Percentiles rank a stretch among this genome's conserved stretches.
Conservation (phyloP, 2,888 invertebrate species). For the Drosophila kuntzei region DNA sequence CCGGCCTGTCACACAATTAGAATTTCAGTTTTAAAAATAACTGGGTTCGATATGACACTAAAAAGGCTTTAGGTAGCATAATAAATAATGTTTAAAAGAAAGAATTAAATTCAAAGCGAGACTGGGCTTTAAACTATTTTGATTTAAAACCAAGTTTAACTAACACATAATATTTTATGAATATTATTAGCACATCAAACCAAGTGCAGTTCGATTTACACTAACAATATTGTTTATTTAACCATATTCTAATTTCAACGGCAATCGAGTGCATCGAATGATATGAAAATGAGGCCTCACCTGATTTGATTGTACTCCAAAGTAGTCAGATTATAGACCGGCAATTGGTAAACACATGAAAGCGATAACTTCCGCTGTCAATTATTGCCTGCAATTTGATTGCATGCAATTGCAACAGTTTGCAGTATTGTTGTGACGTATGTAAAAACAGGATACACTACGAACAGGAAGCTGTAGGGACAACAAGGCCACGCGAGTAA, state of each 20-base stretch:
- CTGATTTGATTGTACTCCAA: slow-evolving; percentile 26
- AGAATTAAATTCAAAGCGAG: not conserved
- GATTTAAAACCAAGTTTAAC: too few relatives aligned
- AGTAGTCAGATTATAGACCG: slow-evolving; percentile 24
- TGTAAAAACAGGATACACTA: slow-evolving; percentile 3
- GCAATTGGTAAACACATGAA: slow-evolving; percentile 31
- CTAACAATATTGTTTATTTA: slow-evolving; percentile 14
- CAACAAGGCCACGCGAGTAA: slow-evolving; percentile 55
- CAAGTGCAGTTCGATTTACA: not conserved
- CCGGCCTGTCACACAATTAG: too few relatives aligned
- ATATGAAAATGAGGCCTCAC: slow-evolving; percentile 27
- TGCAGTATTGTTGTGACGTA: slow-evolving; percentile 11
- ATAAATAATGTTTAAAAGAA: too few relatives aligned
- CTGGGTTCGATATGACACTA: too few relatives aligned
- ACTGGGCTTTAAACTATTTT: not conserved
- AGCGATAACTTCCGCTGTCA: slow-evolving; percentile 20
- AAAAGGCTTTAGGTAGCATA: too few relatives aligned
- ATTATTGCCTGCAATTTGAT: slow-evolving; percentile 3
- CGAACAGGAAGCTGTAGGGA: slow-evolving; percentile 15
- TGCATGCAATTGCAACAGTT: slow-evolving; percentile 39
- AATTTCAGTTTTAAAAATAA: too few relatives aligned
- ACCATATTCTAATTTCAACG: slow-evolving; percentile 9
- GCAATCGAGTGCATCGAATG: not conserved
- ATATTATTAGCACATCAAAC: not conserved
- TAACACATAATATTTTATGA: not conserved